phyloP scores from a whole-genome alignment of 2,113 vertebrate species.

The Pelodiscus sinensis region DNA sequence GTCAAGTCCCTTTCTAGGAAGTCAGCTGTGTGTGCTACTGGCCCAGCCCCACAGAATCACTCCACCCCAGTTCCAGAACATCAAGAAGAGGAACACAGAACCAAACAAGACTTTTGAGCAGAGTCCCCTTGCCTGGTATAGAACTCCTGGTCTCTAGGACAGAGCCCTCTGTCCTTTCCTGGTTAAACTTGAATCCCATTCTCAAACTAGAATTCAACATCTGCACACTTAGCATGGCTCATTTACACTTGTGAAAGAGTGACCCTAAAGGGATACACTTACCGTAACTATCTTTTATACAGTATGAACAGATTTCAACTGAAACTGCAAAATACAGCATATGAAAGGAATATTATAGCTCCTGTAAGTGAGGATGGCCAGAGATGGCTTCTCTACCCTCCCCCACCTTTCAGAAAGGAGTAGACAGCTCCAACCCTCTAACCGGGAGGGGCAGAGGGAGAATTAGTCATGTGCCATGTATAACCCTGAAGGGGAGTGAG shows the following conservation, averaged over 20 bases:
- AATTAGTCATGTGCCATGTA: too few relatives aligned
- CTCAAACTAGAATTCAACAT: not conserved
- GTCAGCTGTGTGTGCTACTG: not conserved
- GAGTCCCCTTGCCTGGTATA: not conserved
- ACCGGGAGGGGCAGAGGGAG: too few relatives aligned
- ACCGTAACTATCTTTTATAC: not conserved
- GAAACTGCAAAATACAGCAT: not conserved
- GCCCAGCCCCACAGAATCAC: not conserved
- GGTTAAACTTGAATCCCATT: not conserved
- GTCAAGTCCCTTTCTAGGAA: not conserved
- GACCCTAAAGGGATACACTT: not conserved
- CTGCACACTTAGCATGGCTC: fast-evolving
- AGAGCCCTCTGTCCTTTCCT: not conserved
- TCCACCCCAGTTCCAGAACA: not conserved
- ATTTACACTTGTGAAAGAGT: not conserved
- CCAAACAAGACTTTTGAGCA: not conserved
- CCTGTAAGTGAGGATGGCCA: not conserved
- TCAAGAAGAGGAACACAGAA: not conserved
- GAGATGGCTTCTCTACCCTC: not conserved
- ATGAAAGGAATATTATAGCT: not conserved
- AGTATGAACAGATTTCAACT: not conserved
- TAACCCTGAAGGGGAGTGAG: too few relatives aligned
- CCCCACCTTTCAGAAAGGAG: not conserved
- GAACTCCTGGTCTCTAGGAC: not conserved
- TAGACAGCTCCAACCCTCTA: too few relatives aligned